Evolutionary conservation across 2,797 vertebrate species (phyloP), one percentile per base, ranked within the genome.

Genomic region (Pteropus rufus): DNA sequence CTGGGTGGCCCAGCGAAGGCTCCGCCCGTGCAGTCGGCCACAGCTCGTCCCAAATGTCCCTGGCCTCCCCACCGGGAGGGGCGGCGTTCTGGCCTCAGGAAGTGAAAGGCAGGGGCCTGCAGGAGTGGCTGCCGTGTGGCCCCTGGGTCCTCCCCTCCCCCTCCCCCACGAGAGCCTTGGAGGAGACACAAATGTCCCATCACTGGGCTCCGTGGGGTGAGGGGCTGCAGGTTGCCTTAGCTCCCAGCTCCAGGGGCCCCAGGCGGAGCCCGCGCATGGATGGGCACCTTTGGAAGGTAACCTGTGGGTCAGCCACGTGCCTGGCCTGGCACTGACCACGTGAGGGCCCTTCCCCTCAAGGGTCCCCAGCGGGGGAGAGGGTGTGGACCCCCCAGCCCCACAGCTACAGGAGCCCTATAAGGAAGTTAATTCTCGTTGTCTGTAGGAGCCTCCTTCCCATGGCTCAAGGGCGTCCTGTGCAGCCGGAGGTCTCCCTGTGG

Each of bases 341-440:
- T 0, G 77, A 44, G 9, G 67, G 36, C 2, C 15, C 9, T 19
- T 21, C 21, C 23, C 1, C 2, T n/a, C 8, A 7, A 8, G 54
- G 41, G 23, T 75, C 24, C 36, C 36, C 2, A 1, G 34, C 2
- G 21, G 36, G 44, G 54, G 12, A 44, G 34, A 52, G 29, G 58
- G 2, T 31, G n/a, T 67, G 8, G 49, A 6, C 10, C 10, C 3
- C 31, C 46, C 46, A 24, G 2, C 5, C 24, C 41, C n/a, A 5
- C 1, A 4, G 49, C 62, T 1, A 0, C 4, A 0, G 0, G 34
- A 5, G 9, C 10, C 44, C 49, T 29, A 4, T 44, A 3, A 23
- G 11, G 44, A 11, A 36, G 44, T 6, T 0, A 0, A 0, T 0
- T 4, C 58, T 39, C 15, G 0, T 1, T 14, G 0, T 24, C 56